Percentiles rank a stretch among this genome's conserved stretches.
Evolutionary conservation across 2,113 vertebrate genomes (phyloP).

Genomic region (Genyomyrus donnyi): DNA sequence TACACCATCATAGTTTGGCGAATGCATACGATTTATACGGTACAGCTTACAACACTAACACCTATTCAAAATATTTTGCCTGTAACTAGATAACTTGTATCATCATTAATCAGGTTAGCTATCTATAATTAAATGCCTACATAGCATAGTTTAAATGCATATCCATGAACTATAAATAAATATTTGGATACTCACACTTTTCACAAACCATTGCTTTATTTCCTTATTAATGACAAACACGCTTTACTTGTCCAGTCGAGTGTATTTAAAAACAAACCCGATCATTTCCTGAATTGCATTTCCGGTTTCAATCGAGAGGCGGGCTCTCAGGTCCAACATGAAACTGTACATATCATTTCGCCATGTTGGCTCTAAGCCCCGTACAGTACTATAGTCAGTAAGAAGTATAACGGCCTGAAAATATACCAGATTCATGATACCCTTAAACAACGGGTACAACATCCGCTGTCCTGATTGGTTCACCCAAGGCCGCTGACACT

Average conservation of each 20-base stretch:
- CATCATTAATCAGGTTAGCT: not conserved
- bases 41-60: not conserved
- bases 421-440: not conserved
- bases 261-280: not conserved
- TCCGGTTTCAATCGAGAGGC: not conserved
- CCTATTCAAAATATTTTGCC: not conserved
- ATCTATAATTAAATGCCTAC: not conserved
- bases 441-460: not conserved
- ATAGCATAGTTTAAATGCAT: not conserved
- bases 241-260: not conserved
- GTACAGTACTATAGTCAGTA: not conserved
- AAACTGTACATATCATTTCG: not conserved
- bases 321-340: not conserved
- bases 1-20: not conserved
- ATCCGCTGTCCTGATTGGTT: not conserved
- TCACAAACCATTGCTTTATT: slow-evolving; percentile 74
- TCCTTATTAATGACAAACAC: not conserved
- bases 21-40: not conserved
- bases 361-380: not conserved
- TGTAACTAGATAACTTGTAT: not conserved
- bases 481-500: not conserved
- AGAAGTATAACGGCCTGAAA: not conserved
- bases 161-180: not conserved
- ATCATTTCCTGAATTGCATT: not conserved
- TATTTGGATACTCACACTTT: slow-evolving; percentile 64